Evolutionary conservation across 2,797 vertebrate species (phyloP).

Genomic region (Lithobates sylvaticus): DNA sequence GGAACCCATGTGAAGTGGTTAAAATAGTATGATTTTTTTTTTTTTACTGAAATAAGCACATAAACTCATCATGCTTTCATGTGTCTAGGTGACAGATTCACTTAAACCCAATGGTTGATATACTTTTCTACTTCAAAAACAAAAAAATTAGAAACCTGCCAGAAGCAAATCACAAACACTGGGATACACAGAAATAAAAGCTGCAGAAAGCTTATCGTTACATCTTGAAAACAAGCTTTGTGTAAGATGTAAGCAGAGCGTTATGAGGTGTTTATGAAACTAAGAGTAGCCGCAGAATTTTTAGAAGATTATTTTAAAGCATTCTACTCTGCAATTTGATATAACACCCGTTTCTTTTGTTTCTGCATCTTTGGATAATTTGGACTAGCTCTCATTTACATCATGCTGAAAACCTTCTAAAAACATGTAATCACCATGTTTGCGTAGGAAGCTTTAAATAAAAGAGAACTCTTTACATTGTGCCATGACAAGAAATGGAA

Average conservation of each 20-base stretch:
- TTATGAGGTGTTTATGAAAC: constrained; percentile 57
- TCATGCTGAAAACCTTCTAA: constrained; percentile 38
- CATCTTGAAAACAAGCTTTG: constrained; percentile 40
- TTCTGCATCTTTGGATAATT: constrained; percentile 32
- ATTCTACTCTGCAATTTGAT: constrained; percentile 51
- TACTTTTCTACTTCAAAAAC: neutral
- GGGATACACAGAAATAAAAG: constrained; percentile 24
- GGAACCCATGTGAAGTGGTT: no score
- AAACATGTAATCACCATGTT: constrained; percentile 40
- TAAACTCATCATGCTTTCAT: no score
- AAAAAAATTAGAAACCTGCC: constrained; percentile 8
- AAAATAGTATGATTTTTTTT: no score
- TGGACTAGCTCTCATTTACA: constrained; percentile 37
- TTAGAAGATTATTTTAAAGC: constrained; percentile 55
- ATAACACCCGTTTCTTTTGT: constrained; percentile 53
- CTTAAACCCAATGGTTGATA: neutral
- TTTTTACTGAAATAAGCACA: no score
- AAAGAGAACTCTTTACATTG: neutral
- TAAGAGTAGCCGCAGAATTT: constrained; percentile 47
- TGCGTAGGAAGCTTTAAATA: neutral
- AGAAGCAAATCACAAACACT: constrained; percentile 8
- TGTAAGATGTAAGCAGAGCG: constrained; percentile 33
- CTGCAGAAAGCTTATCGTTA: constrained; percentile 24
- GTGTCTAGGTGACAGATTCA: neutral
- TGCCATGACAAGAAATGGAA: no score